Base-by-base conservation (phyloP, 2,888 invertebrate species). In the Nephrotoma appendiculata region DNA sequence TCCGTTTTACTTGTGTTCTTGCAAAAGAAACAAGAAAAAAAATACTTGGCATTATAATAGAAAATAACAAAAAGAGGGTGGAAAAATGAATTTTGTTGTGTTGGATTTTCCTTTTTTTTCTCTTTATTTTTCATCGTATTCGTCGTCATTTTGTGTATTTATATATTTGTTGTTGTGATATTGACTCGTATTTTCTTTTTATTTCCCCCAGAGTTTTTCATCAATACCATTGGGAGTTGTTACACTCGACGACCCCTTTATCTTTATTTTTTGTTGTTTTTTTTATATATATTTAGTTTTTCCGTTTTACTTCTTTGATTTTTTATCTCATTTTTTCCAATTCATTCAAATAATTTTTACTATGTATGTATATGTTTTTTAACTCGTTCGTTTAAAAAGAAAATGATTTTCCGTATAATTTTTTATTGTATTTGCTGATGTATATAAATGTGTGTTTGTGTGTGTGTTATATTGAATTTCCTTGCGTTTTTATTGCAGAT, bases 211-310 rank as follows among this genome's bases (percentile, higher is more conserved):
- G 86, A 86, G 86, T 57, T 86, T 86, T 85, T 57, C 52, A 44
- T 86, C 86, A 86, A 86, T 86, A 86, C 86, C 86, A 52, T 86
- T 52, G 86, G 86, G 86, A 86, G 86, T 86, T 86, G 86, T 86
- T 86, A 86, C 84, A 84, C 84, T 84, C 84, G 84, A 84, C 57
- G 52, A 57, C 86, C 86, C 86, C 52, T 52, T 84, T 84, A 84
- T 84, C 84, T 84, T 84, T 84, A 7, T 84, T 83, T 83, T 83
- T 83, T 6, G 31, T 31, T 31, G 1, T 31, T 31, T 31, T 31
- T 83, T 83, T 84, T 84, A n/a, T n/a, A n/a, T 42, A 42, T 84
- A 42, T 84, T 84, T 43, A 84, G 41, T 84, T 84, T 84, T 43
- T 84, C 84, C 43, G 42, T 42, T 84, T 84, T 84, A 84, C 43